Conservation (phyloP, 2,888 invertebrate species). For the Cephalotes varians region DNA sequence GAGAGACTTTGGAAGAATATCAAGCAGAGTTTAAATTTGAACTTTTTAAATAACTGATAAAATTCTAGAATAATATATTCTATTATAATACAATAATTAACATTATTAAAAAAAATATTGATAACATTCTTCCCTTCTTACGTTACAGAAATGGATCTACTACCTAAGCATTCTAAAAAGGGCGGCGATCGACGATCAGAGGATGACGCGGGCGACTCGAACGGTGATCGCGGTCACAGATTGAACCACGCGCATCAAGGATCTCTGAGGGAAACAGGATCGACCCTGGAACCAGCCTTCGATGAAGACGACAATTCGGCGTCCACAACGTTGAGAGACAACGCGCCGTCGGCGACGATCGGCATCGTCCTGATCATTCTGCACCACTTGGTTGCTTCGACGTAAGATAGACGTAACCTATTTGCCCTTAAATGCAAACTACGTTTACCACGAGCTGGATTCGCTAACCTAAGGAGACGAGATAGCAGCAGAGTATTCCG, state of each 20-base stretch:
- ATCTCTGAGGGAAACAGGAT: constrained; percentile 88
- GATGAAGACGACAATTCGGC: constrained; percentile 62
- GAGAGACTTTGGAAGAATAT: background rate
- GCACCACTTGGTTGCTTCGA: constrained; percentile 71
- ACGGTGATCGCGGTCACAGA: constrained; percentile 79
- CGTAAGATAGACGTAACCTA: constrained; percentile 68
- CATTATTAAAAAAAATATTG: background rate
- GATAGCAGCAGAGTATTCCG: background rate
- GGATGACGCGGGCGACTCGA: constrained; percentile 70
- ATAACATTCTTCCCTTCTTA: background rate
- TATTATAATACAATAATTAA: background rate
- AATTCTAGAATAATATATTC: background rate
- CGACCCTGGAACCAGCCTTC: constrained; percentile 81
- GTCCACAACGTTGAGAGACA: constrained; percentile 57
- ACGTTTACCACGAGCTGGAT: constrained; percentile 29
- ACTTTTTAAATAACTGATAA: background rate
- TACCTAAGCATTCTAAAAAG: constrained; percentile 80
- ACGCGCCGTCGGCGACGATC: constrained; percentile 63
- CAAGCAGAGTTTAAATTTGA: background rate
- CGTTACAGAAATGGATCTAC: constrained; percentile 78
- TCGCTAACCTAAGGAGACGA: constrained; percentile 24
- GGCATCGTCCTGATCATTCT: constrained; percentile 70
- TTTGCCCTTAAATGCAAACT: constrained; percentile 24
- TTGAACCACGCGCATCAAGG: constrained; percentile 88
- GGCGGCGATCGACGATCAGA: constrained; percentile 70